Conservation (phyloP, 2,797 vertebrate species). For the Myotis planiceps region DNA sequence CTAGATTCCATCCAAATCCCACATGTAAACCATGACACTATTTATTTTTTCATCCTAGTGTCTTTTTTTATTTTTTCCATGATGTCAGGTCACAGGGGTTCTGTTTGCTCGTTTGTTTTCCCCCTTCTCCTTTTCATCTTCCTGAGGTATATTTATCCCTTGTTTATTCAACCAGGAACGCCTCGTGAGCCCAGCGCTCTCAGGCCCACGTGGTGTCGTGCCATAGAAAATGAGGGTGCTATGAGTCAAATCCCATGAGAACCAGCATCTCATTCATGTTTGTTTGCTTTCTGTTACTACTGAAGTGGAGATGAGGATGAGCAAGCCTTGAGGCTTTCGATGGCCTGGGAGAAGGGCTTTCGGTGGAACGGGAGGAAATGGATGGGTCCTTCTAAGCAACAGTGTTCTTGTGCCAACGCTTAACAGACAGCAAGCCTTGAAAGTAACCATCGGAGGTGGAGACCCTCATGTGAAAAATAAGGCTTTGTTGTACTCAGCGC, state of each 20-base stretch:
- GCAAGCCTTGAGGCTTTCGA: neutral
- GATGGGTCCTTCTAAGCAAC: neutral
- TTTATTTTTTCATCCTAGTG: constrained; percentile 91
- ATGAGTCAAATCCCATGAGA: constrained; percentile 41
- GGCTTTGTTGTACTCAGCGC: neutral
- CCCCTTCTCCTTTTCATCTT: constrained; percentile 84
- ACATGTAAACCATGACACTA: constrained; percentile 91
- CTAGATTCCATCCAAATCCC: constrained; percentile 90
- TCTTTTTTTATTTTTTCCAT: constrained; percentile 86
- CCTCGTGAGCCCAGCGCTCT: constrained; percentile 55
- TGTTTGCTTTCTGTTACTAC: constrained; percentile 18
- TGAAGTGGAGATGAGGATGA: neutral
- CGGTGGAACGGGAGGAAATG: constrained; percentile 46
- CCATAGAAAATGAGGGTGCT: constrained; percentile 50
- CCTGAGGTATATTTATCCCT: constrained; percentile 78
- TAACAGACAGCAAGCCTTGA: neutral
- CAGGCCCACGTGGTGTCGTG: constrained; percentile 40
- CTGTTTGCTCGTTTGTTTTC: constrained; percentile 71
- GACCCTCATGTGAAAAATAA: neutral
- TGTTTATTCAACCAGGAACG: constrained; percentile 77
- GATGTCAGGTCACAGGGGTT: constrained; percentile 86
- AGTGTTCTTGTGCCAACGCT: neutral
- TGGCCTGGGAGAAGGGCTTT: constrained; percentile 42
- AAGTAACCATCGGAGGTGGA: neutral
- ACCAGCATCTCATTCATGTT: constrained; percentile 9